Conservation (phyloP, 2,888 invertebrate genomes). For the Apamea anceps region DNA sequence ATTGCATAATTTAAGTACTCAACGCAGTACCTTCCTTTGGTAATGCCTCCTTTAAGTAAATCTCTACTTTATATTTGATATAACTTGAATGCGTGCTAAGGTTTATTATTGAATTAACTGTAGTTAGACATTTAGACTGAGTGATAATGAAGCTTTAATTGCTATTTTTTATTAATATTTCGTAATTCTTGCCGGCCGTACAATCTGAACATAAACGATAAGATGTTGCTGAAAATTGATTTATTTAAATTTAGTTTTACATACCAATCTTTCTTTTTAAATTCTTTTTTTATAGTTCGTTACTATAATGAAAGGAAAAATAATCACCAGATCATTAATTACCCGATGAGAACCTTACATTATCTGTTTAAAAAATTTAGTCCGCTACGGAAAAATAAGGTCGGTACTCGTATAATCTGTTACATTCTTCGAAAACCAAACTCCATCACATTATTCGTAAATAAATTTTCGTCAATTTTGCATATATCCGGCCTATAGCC, state of each 20-base stretch:
- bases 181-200: neutral
- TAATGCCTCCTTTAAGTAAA: neutral
- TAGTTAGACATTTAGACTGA: neutral
- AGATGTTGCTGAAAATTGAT: neutral
- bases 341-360: neutral
- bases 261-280: too few species aligned
- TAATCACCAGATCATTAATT: neutral
- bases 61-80: neutral
- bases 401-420: too few species aligned
- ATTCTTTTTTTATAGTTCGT: neutral
- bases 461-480: neutral
- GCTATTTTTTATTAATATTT: neutral
- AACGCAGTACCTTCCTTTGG: neutral
- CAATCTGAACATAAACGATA: neutral
- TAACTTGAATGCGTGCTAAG: neutral
- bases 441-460: neutral
- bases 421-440: neutral
- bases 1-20: neutral
- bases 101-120: slow-evolving; percentile 1
- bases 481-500: neutral
- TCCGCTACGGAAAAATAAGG: neutral
- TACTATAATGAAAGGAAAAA: neutral
- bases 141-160: neutral
- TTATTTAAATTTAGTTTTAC: too few species aligned
- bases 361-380: neutral